Conservation (phyloP, 2,113 vertebrate species). For the Tragelaphus scriptus region DNA sequence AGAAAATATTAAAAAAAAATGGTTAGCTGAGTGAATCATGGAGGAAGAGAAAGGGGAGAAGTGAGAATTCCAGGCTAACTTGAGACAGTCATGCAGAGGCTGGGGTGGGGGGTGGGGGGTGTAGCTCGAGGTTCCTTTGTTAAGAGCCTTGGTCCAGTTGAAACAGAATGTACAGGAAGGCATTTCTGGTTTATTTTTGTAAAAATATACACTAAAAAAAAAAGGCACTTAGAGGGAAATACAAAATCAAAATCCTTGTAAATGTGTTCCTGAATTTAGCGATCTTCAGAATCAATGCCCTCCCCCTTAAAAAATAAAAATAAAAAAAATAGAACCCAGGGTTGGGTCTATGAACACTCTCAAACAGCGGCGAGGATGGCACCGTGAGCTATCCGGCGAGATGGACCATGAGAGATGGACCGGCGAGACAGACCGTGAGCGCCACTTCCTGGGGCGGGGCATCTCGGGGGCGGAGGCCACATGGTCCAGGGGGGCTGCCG, state of each 20-base stretch:
- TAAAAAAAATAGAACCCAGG: background rate
- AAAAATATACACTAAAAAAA: slow-evolving; percentile 56
- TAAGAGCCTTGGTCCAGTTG: slow-evolving; percentile 79
- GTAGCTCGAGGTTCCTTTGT: background rate
- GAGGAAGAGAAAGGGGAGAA: slow-evolving; percentile 28
- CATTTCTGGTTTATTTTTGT: slow-evolving; percentile 43
- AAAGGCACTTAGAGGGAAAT: slow-evolving; percentile 60
- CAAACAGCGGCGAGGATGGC: slow-evolving; percentile 45
- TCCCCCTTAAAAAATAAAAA: background rate
- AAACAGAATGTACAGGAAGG: slow-evolving; percentile 66
- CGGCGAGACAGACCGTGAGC: background rate
- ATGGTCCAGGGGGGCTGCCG: background rate
- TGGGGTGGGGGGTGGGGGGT: background rate
- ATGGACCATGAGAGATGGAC: background rate
- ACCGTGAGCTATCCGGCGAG: background rate
- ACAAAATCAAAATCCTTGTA: slow-evolving; percentile 61
- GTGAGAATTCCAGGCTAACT: slow-evolving; percentile 68
- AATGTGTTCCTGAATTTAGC: slow-evolving; percentile 70
- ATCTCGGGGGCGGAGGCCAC: background rate
- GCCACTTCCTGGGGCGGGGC: background rate
- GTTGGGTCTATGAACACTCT: background rate
- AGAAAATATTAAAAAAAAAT: slow-evolving; percentile 59
- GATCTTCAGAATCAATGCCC: slow-evolving; percentile 65
- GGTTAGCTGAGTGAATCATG: slow-evolving; percentile 39
- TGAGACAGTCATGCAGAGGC: slow-evolving; percentile 52